phyloP scores from a whole-genome alignment of 2,797 vertebrate species.

The Podarcis siculus region DNA sequence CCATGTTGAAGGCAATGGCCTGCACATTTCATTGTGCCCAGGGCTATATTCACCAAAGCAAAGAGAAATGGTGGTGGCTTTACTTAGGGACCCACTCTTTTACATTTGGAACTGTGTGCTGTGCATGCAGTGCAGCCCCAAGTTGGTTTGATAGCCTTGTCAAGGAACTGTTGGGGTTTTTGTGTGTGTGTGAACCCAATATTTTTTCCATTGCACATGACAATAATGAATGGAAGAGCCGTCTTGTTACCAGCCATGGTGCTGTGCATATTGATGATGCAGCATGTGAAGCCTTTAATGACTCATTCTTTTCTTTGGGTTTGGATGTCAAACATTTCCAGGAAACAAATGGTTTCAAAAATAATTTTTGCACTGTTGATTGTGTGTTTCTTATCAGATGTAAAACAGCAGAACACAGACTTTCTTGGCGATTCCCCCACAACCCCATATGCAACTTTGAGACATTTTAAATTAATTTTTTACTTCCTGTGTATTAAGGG shows the following conservation, averaged over 20 bases:
- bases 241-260: constrained; percentile 58
- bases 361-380: constrained; percentile 77
- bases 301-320: constrained; percentile 52
- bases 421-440: constrained; percentile 44
- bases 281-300: constrained; percentile 43
- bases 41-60: not conserved
- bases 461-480: constrained; percentile 65
- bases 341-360: constrained; percentile 67
- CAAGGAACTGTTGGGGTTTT: not conserved
- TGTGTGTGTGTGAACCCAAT: not conserved
- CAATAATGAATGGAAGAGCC: constrained; percentile 62
- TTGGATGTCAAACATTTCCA: constrained; percentile 68
- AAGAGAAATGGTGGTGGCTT: not conserved
- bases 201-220: constrained; percentile 51
- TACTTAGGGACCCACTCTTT: not conserved
- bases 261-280: not conserved
- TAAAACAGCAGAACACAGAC: constrained; percentile 61
- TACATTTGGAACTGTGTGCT: not conserved
- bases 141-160: not conserved
- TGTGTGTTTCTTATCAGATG: constrained; percentile 67
- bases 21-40: not conserved
- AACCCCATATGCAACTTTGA: constrained; percentile 64
- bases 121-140: not conserved
- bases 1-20: not conserved
- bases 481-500: constrained; percentile 58